phyloP scores from a whole-genome alignment of 2,113 vertebrate species.

The Hippopotamus amphibius region DNA sequence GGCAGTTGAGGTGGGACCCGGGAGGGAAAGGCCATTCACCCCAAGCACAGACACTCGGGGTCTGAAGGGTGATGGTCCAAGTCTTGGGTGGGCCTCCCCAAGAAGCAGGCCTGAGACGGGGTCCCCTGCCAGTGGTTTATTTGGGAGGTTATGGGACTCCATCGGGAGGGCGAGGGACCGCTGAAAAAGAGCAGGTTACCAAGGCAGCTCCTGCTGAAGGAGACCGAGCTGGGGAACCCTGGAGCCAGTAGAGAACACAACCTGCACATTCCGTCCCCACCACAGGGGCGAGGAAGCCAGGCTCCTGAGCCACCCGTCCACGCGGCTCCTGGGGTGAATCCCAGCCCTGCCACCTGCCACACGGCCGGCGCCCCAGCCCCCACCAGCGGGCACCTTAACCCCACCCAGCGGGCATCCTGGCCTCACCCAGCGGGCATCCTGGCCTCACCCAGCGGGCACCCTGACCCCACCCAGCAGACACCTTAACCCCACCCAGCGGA shows the following conservation, averaged over 20 bases:
- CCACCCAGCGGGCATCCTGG: too few relatives aligned
- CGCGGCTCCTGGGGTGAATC: accelerated
- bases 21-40: background rate
- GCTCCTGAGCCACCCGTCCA: accelerated
- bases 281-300: accelerated
- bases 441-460: background rate
- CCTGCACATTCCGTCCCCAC: too few relatives aligned
- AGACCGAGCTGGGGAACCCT: too few relatives aligned
- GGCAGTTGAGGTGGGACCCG: background rate
- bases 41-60: background rate
- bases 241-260: background rate
- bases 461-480: background rate
- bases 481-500: too few relatives aligned
- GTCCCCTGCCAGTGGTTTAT: background rate
- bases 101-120: background rate
- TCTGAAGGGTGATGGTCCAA: too few relatives aligned
- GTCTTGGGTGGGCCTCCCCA: background rate
- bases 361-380: background rate
- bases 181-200: background rate
- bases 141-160: background rate
- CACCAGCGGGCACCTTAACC: accelerated
- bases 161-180: too few relatives aligned
- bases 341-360: accelerated
- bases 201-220: background rate
- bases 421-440: too few relatives aligned